Evolutionary conservation across 2,888 invertebrate genomes (phyloP).

Genomic region (Sinelater perroti): DNA sequence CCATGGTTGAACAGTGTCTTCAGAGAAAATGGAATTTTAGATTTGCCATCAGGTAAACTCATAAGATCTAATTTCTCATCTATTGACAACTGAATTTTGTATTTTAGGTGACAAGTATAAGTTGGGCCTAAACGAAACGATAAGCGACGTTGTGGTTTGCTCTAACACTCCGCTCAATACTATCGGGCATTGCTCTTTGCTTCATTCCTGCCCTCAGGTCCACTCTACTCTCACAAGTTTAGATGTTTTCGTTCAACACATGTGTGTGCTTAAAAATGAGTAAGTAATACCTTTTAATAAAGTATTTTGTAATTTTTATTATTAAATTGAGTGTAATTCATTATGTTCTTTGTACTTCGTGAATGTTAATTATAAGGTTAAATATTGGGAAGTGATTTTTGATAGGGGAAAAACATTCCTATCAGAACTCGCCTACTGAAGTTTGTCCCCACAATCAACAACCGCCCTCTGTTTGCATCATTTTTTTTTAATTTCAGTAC

Average conservation of each 20-base stretch:
- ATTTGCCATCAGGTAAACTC: constrained; percentile 17
- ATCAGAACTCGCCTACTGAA: too few species aligned
- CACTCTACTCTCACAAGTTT: constrained; percentile 9
- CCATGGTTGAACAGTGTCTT: constrained; percentile 21
- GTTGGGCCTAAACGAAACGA: constrained; percentile 28
- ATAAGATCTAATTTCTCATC: neutral
- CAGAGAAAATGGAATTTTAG: constrained; percentile 14
- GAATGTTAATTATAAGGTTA: too few species aligned
- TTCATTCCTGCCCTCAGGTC: constrained; percentile 22
- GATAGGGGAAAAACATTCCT: too few species aligned
- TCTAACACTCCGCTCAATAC: constrained; percentile 26
- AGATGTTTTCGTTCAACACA: constrained; percentile 22
- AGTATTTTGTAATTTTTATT: neutral
- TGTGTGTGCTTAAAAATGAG: constrained; percentile 29
- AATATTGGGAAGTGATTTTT: too few species aligned
- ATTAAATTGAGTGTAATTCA: too few species aligned
- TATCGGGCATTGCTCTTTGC: constrained; percentile 28
- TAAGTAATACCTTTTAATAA: constrained; percentile 12
- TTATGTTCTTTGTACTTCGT: too few species aligned
- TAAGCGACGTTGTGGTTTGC: constrained; percentile 20
- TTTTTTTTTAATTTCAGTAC: too few species aligned
- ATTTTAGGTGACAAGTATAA: constrained; percentile 27
- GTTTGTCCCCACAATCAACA: too few species aligned
- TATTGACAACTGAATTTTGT: neutral
- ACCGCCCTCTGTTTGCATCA: too few species aligned